Evolutionary conservation across 2,888 invertebrate genomes (phyloP).

Genomic region (Drosophila infuscata): DNA sequence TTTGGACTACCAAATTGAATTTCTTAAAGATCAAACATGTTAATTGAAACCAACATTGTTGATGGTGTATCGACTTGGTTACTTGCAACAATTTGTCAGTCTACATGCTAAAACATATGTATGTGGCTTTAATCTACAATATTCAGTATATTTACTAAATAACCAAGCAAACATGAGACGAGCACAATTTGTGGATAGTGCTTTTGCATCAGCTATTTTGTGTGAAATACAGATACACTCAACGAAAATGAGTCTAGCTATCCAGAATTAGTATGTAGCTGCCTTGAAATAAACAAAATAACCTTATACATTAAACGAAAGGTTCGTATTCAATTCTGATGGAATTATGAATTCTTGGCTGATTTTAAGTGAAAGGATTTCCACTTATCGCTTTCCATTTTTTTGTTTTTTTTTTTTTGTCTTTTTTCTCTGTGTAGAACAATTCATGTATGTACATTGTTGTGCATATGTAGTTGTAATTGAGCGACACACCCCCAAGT

Average conservation of each 20-base stretch:
- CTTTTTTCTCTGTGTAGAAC: not conserved
- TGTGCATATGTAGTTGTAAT: constrained; percentile 17
- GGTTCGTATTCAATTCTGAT: not conserved
- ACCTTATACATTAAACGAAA: too few relatives aligned
- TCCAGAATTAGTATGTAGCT: not conserved
- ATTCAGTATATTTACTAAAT: constrained; percentile 6
- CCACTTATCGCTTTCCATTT: not conserved
- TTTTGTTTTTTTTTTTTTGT: not conserved
- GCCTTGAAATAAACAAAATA: not conserved
- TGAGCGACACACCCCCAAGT: constrained; percentile 29
- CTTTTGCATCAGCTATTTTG: constrained; percentile 24
- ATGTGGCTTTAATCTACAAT: constrained; percentile 3
- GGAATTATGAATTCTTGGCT: not conserved
- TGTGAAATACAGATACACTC: not conserved
- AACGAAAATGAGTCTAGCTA: not conserved
- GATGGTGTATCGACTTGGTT: not conserved
- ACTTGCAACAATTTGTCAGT: not conserved
- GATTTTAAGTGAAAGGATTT: not conserved
- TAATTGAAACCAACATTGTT: constrained; percentile 1
- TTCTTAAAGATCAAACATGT: not conserved
- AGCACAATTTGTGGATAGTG: constrained; percentile 33
- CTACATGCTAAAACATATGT: not conserved
- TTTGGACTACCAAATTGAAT: not conserved
- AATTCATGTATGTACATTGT: not conserved
- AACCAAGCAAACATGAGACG: constrained; percentile 9